Conservation (phyloP, 1,140 invertebrate species). For the Ostrea denselamellosa region DNA sequence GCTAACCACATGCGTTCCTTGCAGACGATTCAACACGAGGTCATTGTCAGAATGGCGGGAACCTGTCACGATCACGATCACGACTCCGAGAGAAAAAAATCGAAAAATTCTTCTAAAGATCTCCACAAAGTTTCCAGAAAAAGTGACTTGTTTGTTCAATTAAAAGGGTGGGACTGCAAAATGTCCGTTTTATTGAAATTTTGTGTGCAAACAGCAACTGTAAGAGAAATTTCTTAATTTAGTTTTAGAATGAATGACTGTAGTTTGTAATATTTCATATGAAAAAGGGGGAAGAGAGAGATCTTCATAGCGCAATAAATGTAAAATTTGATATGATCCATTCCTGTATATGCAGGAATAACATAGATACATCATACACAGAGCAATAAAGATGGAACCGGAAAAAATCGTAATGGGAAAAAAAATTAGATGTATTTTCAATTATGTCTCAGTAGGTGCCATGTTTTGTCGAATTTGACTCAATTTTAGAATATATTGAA, state of each 20-base stretch:
- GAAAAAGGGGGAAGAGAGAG: not conserved
- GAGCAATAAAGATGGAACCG: no score
- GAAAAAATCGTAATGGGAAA: no score
- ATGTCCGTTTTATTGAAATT: not conserved
- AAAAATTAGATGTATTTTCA: no score
- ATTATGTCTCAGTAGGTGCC: no score
- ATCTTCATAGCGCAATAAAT: not conserved
- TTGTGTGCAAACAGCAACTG: not conserved
- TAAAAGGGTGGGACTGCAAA: not conserved
- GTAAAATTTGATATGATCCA: no score
- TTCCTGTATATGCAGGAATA: no score
- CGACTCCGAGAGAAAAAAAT: not conserved
- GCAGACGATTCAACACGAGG: conserved; percentile 20
- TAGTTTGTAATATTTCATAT: no score
- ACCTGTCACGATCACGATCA: conserved; percentile 34
- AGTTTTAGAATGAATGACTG: not conserved
- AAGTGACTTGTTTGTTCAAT: conserved; percentile 23
- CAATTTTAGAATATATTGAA: not conserved
- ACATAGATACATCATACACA: no score
- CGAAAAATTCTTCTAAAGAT: conserved; percentile 14
- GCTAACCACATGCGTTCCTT: conserved; percentile 21
- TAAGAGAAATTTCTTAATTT: no score
- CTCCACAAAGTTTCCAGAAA: conserved; percentile 20
- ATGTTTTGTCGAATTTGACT: conserved; percentile 10
- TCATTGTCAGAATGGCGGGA: conserved; percentile 18